Percentiles rank a stretch among this genome's conserved stretches.
phyloP scores from a whole-genome alignment of 2,113 vertebrate genomes.

The Sarotherodon lohbergeri region DNA sequence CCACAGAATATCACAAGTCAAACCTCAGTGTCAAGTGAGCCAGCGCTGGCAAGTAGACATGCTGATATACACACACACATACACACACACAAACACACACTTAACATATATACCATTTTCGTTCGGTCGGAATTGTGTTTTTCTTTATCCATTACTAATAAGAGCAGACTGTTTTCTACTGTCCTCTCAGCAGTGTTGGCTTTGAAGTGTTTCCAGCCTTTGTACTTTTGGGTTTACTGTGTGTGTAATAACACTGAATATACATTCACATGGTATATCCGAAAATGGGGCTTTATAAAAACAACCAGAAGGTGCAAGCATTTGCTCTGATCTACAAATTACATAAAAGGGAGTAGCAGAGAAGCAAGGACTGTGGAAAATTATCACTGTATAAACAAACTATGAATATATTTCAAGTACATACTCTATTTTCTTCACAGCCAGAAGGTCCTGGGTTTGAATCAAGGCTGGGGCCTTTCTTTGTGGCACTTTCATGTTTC shows the following conservation, averaged over 20 bases:
- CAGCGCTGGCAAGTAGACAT: not conserved
- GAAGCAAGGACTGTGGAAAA: not conserved
- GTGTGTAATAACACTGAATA: not conserved
- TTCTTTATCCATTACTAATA: not conserved
- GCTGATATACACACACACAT: not conserved
- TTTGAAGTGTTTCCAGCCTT: not conserved
- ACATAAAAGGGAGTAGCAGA: not conserved
- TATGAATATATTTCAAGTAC: not conserved
- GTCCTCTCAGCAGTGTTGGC: not conserved
- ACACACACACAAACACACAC: not conserved
- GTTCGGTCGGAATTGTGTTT: not conserved
- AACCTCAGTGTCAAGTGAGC: conserved; percentile 1
- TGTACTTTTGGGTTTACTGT: not conserved
- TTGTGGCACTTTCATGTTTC: not conserved
- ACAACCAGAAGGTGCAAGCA: not conserved
- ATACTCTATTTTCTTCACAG: not conserved
- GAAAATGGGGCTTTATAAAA: not conserved
- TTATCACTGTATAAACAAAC: not conserved
- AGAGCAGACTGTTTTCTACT: not conserved
- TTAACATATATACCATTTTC: not conserved
- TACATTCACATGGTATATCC: not conserved
- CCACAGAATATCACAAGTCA: not conserved
- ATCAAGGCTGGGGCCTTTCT: not conserved
- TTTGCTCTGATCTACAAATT: not conserved
- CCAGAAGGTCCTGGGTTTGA: not conserved